phyloP scores from a whole-genome alignment of 2,113 vertebrate genomes.

The Caranx ignobilis region DNA sequence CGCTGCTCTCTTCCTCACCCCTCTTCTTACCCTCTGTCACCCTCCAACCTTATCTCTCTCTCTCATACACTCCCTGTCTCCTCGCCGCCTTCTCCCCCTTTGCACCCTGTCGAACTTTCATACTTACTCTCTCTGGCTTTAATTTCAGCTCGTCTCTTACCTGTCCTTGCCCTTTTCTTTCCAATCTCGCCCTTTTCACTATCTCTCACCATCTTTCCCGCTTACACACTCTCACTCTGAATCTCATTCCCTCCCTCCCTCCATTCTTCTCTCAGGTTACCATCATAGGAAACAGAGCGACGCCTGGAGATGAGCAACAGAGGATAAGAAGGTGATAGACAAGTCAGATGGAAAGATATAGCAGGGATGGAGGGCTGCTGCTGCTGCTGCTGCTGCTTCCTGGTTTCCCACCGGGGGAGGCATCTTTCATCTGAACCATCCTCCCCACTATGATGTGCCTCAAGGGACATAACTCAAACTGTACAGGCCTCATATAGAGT shows the following conservation, averaged over 20 bases:
- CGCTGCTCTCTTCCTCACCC: slow-evolving; percentile 38
- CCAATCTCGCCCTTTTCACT: slow-evolving; percentile 43
- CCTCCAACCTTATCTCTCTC: slow-evolving; percentile 46
- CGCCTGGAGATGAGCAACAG: slow-evolving; percentile 22
- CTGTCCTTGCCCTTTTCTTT: slow-evolving; percentile 46
- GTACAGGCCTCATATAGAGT: not conserved
- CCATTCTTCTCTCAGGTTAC: slow-evolving; percentile 35
- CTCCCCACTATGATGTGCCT: not conserved
- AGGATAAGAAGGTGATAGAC: slow-evolving; percentile 53
- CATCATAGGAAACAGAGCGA: slow-evolving; percentile 11
- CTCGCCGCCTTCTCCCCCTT: not conserved
- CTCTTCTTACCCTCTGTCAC: slow-evolving; percentile 40
- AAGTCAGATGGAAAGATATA: slow-evolving; percentile 49
- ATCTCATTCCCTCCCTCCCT: slow-evolving; percentile 3
- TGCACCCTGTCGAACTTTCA: slow-evolving; percentile 29
- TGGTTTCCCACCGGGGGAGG: not conserved
- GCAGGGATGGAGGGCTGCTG: not conserved
- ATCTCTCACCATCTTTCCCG: slow-evolving; percentile 53
- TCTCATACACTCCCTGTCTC: slow-evolving; percentile 23
- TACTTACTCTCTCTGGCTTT: slow-evolving; percentile 46
- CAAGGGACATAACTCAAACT: not conserved
- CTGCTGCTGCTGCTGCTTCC: not conserved
- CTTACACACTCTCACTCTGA: slow-evolving; percentile 1
- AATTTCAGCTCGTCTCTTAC: slow-evolving; percentile 49
- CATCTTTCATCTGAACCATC: not conserved